A percentile compares a stretch with the other conserved stretches of the same genome.
These are phyloP conservation scores for Orchesella cincta DNA, from an alignment of 1,140 invertebrate genomes.

Conservation along the genomic window DNA sequence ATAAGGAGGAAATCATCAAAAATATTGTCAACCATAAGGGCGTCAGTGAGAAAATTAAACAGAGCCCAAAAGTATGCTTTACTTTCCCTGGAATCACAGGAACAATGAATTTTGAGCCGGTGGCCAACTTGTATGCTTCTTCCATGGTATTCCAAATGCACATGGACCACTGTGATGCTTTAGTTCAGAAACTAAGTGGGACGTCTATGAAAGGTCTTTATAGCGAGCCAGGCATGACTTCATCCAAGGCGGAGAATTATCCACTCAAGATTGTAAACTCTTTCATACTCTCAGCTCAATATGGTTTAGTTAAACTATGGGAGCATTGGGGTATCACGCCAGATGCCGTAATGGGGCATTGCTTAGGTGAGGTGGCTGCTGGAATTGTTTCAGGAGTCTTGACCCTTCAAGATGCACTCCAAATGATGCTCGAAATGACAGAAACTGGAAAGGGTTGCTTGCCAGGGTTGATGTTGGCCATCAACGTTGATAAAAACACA, in stretches of 20 bases:
- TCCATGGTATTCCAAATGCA: not conserved
- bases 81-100: not conserved
- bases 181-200: not conserved
- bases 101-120: not conserved
- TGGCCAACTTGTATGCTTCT: not conserved
- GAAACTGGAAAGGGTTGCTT: not conserved
- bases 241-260: no score
- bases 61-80: constrained; percentile 4
- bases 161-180: not conserved
- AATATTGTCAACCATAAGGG: not conserved
- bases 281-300: not conserved
- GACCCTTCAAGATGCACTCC: not conserved
- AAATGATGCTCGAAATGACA: not conserved
- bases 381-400: not conserved
- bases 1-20: not conserved
- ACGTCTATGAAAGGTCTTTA: not conserved
- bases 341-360: not conserved
- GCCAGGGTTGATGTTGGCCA: not conserved
- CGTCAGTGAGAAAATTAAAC: not conserved
- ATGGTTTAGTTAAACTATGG: not conserved
- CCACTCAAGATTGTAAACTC: no score
- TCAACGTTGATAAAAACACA: not conserved
- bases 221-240: not conserved
- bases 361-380: not conserved
- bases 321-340: not conserved